phyloP scores from a whole-genome alignment of 2,797 vertebrate species.

The Centropyge bicolor region DNA sequence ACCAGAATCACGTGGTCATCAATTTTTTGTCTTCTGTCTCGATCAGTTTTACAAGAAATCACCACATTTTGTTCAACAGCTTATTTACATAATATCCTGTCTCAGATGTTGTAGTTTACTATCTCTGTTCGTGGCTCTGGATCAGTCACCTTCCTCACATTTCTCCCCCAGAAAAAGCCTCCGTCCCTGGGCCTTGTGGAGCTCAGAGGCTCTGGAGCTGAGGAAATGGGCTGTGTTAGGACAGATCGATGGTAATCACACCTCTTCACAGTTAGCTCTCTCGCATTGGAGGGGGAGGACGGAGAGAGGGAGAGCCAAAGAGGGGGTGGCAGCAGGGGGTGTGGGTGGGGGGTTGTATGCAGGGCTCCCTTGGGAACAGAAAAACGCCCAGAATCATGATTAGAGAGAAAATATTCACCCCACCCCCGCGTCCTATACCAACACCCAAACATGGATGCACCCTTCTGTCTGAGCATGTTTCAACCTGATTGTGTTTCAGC shows the following conservation, averaged over 20 bases:
- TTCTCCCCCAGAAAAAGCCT: conserved; percentile 14
- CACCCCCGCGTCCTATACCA: conserved; percentile 9
- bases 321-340: conserved; percentile 9
- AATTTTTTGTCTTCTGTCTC: conserved; percentile 28
- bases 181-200: conserved; percentile 38
- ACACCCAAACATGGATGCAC: conserved; percentile 41
- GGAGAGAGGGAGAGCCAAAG: conserved; percentile 9
- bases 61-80: background rate
- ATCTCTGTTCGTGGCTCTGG: background rate
- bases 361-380: conserved; percentile 63
- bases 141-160: conserved; percentile 1
- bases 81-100: background rate
- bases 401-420: conserved; percentile 50
- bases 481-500: conserved; percentile 16
- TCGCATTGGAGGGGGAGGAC: conserved; percentile 46
- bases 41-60: background rate
- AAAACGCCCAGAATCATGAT: conserved; percentile 66
- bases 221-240: conserved; percentile 73
- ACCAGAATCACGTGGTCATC: conserved; percentile 54
- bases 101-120: background rate
- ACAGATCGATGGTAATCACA: conserved; percentile 79
- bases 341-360: conserved; percentile 1
- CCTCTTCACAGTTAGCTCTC: conserved; percentile 66
- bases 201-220: conserved; percentile 49
- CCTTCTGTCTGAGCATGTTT: conserved; percentile 25